Conservation (phyloP, 2,888 invertebrate species). For the Teinopalpus imperialis region DNA sequence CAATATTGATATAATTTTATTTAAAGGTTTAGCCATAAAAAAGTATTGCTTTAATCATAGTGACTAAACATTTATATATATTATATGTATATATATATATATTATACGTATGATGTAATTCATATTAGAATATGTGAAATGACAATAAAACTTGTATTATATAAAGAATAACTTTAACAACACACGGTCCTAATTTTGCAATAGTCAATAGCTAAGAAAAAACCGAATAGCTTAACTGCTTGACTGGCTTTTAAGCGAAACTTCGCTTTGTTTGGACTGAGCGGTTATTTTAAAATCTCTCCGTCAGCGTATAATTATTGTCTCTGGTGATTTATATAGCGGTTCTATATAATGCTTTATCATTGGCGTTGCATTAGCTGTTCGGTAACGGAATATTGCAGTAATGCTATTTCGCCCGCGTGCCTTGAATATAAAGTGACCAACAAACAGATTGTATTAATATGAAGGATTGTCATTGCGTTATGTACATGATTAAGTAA, state of each 20-base stretch:
- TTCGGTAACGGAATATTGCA: slow-evolving; percentile 16
- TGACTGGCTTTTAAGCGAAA: slow-evolving; percentile 5
- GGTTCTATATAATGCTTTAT: slow-evolving; percentile 20
- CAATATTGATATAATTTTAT: no score
- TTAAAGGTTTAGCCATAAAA: no score
- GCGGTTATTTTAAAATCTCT: slow-evolving; percentile 9
- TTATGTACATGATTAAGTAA: background rate
- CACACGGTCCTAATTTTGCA: no score
- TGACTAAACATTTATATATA: no score
- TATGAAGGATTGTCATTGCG: slow-evolving; percentile 10
- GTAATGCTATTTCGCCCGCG: slow-evolving; percentile 19
- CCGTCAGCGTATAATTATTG: slow-evolving; percentile 14
- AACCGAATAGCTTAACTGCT: no score
- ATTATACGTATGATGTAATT: no score
- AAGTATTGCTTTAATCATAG: no score
- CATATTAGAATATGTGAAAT: no score
- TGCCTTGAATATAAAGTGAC: slow-evolving; percentile 24
- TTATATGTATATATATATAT: no score
- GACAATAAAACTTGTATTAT: no score
- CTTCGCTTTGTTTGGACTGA: slow-evolving; percentile 13
- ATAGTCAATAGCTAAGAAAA: slow-evolving; percentile 5
- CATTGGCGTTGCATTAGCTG: slow-evolving; percentile 24
- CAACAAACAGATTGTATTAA: slow-evolving; percentile 17
- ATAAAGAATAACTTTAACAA: no score
- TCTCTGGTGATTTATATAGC: slow-evolving; percentile 22